Base-by-base conservation (phyloP, 2,113 vertebrate genomes). In the Seriola quinqueradiata region DNA sequence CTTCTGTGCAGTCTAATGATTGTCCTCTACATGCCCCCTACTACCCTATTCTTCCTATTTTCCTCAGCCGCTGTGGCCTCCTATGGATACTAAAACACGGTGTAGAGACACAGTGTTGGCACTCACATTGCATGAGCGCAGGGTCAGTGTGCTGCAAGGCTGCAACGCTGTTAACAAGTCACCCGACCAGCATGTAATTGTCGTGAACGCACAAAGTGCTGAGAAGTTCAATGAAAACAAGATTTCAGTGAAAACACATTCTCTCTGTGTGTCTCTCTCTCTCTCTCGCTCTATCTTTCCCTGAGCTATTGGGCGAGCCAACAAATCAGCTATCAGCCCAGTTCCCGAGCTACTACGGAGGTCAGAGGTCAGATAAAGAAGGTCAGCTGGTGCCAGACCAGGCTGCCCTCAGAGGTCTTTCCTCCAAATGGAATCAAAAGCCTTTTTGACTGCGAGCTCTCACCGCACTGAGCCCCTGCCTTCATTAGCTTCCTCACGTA, bases 1-100 rank as follows among this genome's bases (percentile, higher is more conserved):
- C 95, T 95, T 79, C 90, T 90, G 91, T 86, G 85, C 82, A 65
- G 79, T 82, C 83, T 89, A 87, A 90, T 92, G 90, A 96, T 96
- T 90, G 95, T 97, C 96, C 97, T 98, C 97, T 97, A 96, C 97
- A 96, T 96, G 97, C 97, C 92, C 90, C 89, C 90, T 92, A 87
- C 88, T 71, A 86, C 95, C 95, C 92, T 93, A 70, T 93, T 94
- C 95, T 90, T 92, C 93, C 92, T 9, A 87, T 93, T 95, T 95
- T 94, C 93, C 92, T 91, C 75, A 60, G 89, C 91, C 94, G 85
- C 94, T 91, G 57, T 40, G 74, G 65, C 71, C 81, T 83, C 78
- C 68, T 87, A 82, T 79, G 81, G 86, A 66, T 75, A 60, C 36
- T 38, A n/a, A 82, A 85, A 77, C 55, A 52, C 1, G 46, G 55